Evolutionary conservation across 2,888 invertebrate genomes (phyloP).

Genomic region (Nomada lathburiana): DNA sequence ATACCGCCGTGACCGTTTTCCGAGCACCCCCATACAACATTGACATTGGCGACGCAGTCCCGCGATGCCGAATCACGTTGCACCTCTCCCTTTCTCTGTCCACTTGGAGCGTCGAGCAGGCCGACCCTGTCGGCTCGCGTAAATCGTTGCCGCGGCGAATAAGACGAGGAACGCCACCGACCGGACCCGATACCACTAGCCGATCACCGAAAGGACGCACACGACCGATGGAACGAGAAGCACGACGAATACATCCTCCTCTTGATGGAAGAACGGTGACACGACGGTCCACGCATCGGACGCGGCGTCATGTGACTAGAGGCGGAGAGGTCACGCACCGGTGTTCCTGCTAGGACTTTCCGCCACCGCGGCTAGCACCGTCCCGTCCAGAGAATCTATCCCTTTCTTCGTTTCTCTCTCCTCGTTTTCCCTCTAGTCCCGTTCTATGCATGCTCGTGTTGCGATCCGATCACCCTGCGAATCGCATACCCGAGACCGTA

Average conservation of each 20-base stretch:
- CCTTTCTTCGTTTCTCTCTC: conserved; percentile 11
- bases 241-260: conserved; percentile 10
- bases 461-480: conserved; percentile 13
- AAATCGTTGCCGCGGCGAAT: background rate
- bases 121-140: background rate
- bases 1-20: conserved; percentile 56
- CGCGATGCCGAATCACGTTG: conserved; percentile 40
- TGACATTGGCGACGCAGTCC: conserved; percentile 56
- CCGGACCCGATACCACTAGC: background rate
- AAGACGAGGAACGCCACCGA: background rate
- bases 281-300: conserved; percentile 27
- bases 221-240: background rate
- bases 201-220: background rate
- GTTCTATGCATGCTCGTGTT: background rate
- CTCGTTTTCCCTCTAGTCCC: background rate
- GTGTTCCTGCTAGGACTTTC: conserved; percentile 9
- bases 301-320: conserved; percentile 46
- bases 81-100: conserved; percentile 11
- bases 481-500: conserved; percentile 12
- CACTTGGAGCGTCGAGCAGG: conserved; percentile 3
- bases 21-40: conserved; percentile 34
- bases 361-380: conserved; percentile 22
- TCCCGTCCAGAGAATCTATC: conserved; percentile 22
- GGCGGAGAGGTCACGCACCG: conserved; percentile 52
- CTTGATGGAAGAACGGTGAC: background rate